Evolutionary conservation across 2,797 vertebrate species (phyloP), one percentile per base, ranked within the genome.

Genomic region (Eidolon dupreanum): DNA sequence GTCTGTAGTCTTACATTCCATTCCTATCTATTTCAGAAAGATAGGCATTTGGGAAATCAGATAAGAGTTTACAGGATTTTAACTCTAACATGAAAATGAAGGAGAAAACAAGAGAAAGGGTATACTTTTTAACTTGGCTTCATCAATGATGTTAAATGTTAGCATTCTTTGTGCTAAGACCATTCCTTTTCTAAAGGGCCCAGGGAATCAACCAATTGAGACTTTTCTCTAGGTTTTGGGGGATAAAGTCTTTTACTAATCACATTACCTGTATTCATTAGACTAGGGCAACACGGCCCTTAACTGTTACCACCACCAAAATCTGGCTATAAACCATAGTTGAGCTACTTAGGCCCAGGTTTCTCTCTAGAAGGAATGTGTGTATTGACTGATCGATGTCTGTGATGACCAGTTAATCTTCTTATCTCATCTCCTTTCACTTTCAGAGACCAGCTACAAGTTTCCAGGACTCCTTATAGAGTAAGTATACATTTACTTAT

Each of bases 11-110:
- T 87, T 59, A 74, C 16, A 63, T 71, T 75, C 31, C 65, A 49
- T 59, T 55, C 65, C 71, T 81, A 17, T 38, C 55, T 86, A 51
- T 55, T 92, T 96, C 31, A 95, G 70, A 92, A 88, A 90, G 17
- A 33, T 24, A 4, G 13, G 6, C 10, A 59, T 59, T 88, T 53
- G 26, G 28, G 49, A 93, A 87, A 51, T 15, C 5, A 70, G 65
- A 38, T 12, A 74, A 74, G 8, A n/a, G 19, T 31, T 41, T 74
- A 41, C 24, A 88, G n/a, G 19, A 79, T 59, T 81, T 81, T 59
- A 90, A 38, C 38, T 51, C 28, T 73, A 93, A 68, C 78, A 33
- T 43, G 49, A 65, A 95, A 88, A 77, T 74, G 53, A 95, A 53
- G 41, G 31, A 90, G 33, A 86, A 77, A 70, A 55, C 17, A 84